Conservation (phyloP, 2,113 vertebrate genomes). For the Hemichromis elongatus region DNA sequence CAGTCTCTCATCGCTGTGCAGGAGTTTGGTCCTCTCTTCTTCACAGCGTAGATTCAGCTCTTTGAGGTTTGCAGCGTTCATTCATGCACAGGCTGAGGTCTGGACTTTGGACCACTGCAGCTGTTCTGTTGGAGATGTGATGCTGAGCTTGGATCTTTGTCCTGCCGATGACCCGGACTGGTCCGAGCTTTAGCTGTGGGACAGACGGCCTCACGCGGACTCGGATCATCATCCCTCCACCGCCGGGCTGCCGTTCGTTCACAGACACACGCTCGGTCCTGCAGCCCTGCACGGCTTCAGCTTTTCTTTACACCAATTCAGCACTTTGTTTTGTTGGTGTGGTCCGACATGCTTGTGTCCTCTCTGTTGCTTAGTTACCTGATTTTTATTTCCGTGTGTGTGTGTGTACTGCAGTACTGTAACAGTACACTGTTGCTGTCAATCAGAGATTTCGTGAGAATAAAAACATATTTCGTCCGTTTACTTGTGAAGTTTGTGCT, state of each 20-base stretch:
- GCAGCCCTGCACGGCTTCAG: neutral
- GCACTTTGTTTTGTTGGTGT: neutral
- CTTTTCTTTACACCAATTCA: neutral
- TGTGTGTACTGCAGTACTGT: neutral
- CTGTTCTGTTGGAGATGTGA: neutral
- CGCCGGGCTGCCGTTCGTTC: neutral
- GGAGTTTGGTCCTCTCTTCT: neutral
- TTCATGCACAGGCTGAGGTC: neutral
- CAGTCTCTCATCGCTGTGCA: neutral
- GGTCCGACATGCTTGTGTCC: neutral
- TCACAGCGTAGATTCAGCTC: neutral
- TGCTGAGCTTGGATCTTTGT: neutral
- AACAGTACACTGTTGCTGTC: neutral
- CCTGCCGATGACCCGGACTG: neutral
- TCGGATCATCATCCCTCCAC: neutral
- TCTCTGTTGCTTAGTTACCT: slow-evolving; percentile 46
- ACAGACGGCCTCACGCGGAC: neutral
- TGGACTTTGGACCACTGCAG: neutral
- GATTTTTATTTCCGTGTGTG: neutral
- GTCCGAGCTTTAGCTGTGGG: neutral
- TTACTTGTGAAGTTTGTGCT: neutral
- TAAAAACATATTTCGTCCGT: neutral
- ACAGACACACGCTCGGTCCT: neutral
- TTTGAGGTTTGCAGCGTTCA: neutral
- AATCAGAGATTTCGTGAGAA: neutral